Evolutionary conservation across 2,797 vertebrate genomes (phyloP), one percentile per base, ranked within the genome.

Genomic region (Diplodus sargus): DNA sequence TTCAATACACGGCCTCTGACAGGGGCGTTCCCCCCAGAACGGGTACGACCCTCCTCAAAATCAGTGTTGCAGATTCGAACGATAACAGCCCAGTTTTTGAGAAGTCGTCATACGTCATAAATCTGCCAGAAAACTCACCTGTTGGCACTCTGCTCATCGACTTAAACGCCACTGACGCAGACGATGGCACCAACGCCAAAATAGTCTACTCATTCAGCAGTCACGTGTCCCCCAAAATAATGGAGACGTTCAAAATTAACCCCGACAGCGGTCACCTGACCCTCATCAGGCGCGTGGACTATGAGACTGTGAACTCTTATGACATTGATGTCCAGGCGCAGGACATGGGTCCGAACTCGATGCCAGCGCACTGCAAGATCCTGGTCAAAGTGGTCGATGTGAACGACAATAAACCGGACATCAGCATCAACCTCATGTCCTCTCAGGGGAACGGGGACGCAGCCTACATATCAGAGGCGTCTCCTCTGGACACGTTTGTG

Each of bases 291-390:
- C 96, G 96, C 17, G 95, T 99, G 91, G 98, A 99, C 95, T 98
- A 97, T 3, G 98, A 99, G 84, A 86, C 91, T 1, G 92, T 94
- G 2, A 96, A 96, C 79, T 98, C 97, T 1, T 99, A 97, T 4
- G 97, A 99, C 89, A 98, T 99, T 12, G 97, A 99, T 2, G 96
- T 97, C 2, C 98, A 99, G 77, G 98, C 97, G 34, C 98, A 99
- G 85, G 98, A 99, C 85, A 88, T 98, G 96, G 98, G 98, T 76
- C 98, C 98, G 0, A 99, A 99, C 93, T 98, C 98, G 2, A 99
- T 99, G 92, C 98, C 98, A 0, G 97, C 97, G 22, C 97, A 98
- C 80, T 99, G 98, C 93, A 99, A 98, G 92, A 98, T 99, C 90
- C 94, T 97, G 82, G 97, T 99, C 67, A 97, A 97, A 85, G 90